Conservation (phyloP, 2,888 invertebrate genomes). For the Amiota mariae region DNA sequence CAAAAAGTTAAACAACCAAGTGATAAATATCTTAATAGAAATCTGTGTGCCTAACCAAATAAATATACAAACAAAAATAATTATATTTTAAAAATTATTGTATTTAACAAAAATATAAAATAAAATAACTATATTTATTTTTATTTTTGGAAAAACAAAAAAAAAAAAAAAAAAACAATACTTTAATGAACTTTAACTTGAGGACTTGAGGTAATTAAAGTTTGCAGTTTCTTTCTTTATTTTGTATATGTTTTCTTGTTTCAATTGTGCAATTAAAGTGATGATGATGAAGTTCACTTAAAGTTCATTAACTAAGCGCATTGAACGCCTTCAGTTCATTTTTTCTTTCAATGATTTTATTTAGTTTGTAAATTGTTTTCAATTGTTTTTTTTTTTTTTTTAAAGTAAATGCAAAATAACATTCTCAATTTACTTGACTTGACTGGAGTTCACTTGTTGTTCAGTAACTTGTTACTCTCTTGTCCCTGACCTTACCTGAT, state of each 20-base stretch:
- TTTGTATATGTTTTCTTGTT: neutral
- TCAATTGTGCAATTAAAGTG: neutral
- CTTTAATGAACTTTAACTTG: slow-evolving; percentile 23
- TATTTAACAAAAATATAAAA: slow-evolving; percentile 1
- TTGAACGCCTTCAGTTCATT: neutral
- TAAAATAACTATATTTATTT: neutral
- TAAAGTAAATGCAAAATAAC: neutral
- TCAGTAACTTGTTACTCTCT: slow-evolving; percentile 2
- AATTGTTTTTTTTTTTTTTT: neutral
- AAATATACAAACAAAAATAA: neutral
- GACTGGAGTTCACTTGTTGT: slow-evolving; percentile 4
- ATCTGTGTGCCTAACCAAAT: no score
- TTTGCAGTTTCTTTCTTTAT: neutral
- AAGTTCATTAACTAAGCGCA: slow-evolving; percentile 28
- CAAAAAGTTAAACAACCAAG: no score
- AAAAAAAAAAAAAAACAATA: neutral
- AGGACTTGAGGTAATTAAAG: slow-evolving; percentile 25
- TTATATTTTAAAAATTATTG: neutral
- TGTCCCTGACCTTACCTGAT: slow-evolving; percentile 16
- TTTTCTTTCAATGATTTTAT: neutral
- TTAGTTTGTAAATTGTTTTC: slow-evolving; percentile 6
- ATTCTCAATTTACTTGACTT: neutral
- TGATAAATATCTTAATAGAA: no score
- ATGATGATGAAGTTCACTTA: slow-evolving; percentile 13
- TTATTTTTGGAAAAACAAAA: neutral